Base-by-base conservation (phyloP, 1,140 invertebrate species). In the Globodera ellingtonae region DNA sequence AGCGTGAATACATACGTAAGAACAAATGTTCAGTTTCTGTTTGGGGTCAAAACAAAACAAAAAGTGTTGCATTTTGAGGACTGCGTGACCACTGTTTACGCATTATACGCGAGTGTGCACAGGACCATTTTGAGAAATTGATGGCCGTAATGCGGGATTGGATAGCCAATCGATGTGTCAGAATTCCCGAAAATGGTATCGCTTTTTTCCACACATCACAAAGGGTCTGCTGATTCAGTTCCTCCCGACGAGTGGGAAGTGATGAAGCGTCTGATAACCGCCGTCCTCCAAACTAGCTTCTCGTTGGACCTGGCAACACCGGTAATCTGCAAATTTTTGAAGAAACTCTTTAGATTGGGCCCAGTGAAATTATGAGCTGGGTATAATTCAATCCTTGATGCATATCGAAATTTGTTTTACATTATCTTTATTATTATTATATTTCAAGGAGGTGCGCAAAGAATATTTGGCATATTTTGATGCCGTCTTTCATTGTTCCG, bases 231-330 rank as follows among this genome's bases (percentile, higher is more conserved):
- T 44, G 15, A 6, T 82, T 81, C 15, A 82, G 81, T 82, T 10
- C 50, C 24, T 15, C 35, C 21, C 4, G 81, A 83, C 13, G 86
- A 88, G 76, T 86, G 86, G 86, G 85, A 86, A 46, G 71, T 72
- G 44, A 82, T 86, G 79, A 86, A 87, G 56, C 76, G 78, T 13
- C 88, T 87, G 52, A 66, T 88, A 8, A 88, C 72, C n/a, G 52
- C 79, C 10, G 82, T 86, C 18, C n/a, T 86, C 3, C 67, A 71
- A 47, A 70, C 65, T 7, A 85, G 77, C 0, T 72, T 79, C 21
- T 59, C 87, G 15, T 67, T 84, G 15, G 82, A 84, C 13, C 21
- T 84, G 10, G 71, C 85, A 46, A 82, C 72, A 5, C 50, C 73
- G 48, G 84, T 88, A 75, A 15, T 6, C 72, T 3, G 7, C 15